Evolutionary conservation across 2,888 invertebrate genomes (phyloP), one percentile per base, ranked within the genome.

Genomic region (Arctia plantaginis): DNA sequence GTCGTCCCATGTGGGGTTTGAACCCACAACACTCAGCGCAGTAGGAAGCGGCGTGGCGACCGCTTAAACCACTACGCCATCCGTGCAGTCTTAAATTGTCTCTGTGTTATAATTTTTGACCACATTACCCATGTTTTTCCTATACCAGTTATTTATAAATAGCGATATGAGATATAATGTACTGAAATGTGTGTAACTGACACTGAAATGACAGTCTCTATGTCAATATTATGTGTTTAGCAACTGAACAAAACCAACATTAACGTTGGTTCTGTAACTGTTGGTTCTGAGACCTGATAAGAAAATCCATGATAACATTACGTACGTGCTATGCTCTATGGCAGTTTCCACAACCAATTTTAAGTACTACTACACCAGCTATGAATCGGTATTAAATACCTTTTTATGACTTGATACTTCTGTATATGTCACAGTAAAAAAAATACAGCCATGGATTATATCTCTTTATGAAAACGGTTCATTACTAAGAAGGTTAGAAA

Each of bases 231-330:
- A 68, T 47, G 55, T 69, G 35, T 68, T 33, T 35, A 69, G 27
- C 55, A 10, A 69, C 69, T 23, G n/a, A 62, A 65, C 51, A 71
- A 64, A 71, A 47, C 44, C n/a, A 71, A 44, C n/a, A 71, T 41
- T 69, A 55, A 30, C 55, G 30, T 64, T 64, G 23, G 18, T 39
- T 39, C 62, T 70, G 30, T 30, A 23, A 30, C 44, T 62, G 59
- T 69, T 70, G 30, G 41, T 62, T 70, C 27, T 41, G 41, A n/a
- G 62, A 12, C 30, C 62, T 78, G 82, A 84, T 82, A 82, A 82
- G 80, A 73, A 79, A 84, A 82, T 51, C 76, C 75, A 66, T 77
- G 82, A 82, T 82, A 82, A 78, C 72, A n/a, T 75, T 82, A 74
- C 70, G 33, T n/a, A 39, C 13, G 8, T 18, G 59, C 44, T 39